Evolutionary conservation across 2,888 invertebrate species (phyloP).

Genomic region (Poecilus cupreus): DNA sequence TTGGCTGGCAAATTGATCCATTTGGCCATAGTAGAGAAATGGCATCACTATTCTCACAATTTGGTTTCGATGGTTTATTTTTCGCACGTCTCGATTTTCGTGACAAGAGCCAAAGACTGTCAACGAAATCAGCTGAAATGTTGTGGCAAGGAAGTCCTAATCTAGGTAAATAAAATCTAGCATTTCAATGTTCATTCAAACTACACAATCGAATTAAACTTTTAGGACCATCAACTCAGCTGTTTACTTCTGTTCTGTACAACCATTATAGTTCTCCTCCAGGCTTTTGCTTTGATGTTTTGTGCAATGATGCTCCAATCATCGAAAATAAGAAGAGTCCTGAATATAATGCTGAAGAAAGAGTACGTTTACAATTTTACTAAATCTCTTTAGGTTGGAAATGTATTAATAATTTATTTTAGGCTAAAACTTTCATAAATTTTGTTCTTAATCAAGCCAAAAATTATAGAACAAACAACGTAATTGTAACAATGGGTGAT

Average conservation of each 20-base stretch:
- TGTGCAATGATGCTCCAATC: slow-evolving; percentile 75
- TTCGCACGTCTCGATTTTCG: slow-evolving; percentile 82
- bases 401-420: not conserved
- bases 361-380: slow-evolving; percentile 60
- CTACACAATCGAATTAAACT: not conserved
- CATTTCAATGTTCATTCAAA: slow-evolving; percentile 1
- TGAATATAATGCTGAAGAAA: slow-evolving; percentile 75
- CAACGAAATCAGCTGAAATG: slow-evolving; percentile 80
- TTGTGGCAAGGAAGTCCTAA: slow-evolving; percentile 81
- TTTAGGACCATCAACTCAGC: slow-evolving; percentile 68
- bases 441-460: slow-evolving; percentile 77
- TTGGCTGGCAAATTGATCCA: slow-evolving; percentile 92
- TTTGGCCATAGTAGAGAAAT: slow-evolving; percentile 87
- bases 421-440: slow-evolving; percentile 76
- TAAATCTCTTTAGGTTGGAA: not conserved
- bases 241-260: slow-evolving; percentile 78
- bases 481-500: slow-evolving; percentile 92
- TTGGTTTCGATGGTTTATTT: slow-evolving; percentile 84
- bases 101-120: slow-evolving; percentile 77
- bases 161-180: slow-evolving; percentile 72
- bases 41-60: slow-evolving; percentile 78
- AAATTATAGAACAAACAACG: slow-evolving; percentile 81
- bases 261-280: slow-evolving; percentile 76
- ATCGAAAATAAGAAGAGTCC: slow-evolving; percentile 75
- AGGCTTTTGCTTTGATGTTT: slow-evolving; percentile 79